Conservation (phyloP, 2,888 invertebrate species). For the Hyppa rectilinea region DNA sequence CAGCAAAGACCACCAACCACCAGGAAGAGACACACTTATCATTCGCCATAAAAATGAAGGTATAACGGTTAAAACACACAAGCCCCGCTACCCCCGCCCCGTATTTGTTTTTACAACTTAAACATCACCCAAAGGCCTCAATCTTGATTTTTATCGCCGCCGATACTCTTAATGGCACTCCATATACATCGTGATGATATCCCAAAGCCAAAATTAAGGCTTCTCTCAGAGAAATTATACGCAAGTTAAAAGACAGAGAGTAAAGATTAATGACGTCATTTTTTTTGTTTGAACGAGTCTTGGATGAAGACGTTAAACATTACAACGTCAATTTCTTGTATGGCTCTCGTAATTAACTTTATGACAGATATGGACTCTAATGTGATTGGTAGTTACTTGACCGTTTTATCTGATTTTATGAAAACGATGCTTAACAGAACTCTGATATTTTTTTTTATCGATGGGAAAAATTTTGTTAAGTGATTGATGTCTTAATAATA, state of each 20-base stretch:
- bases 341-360: constrained; percentile 75
- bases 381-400: constrained; percentile 72
- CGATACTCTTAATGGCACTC: constrained; percentile 79
- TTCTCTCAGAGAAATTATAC: constrained; percentile 71
- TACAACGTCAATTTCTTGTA: constrained; percentile 71
- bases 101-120: constrained; percentile 77
- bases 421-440: constrained; percentile 72
- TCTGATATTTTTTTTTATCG: constrained; percentile 59
- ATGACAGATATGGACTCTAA: constrained; percentile 77
- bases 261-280: constrained; percentile 62
- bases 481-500: constrained; percentile 73
- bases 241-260: constrained; percentile 65
- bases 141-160: constrained; percentile 79
- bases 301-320: constrained; percentile 83
- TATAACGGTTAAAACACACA: constrained; percentile 53
- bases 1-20: constrained; percentile 58
- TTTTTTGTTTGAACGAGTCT: constrained; percentile 78
- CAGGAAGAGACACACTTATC: constrained; percentile 50
- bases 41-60: constrained; percentile 62
- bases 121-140: constrained; percentile 71
- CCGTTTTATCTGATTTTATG: constrained; percentile 70
- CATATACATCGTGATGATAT: constrained; percentile 77
- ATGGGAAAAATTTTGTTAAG: constrained; percentile 43
- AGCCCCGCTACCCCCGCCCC: constrained; percentile 68
- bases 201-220: constrained; percentile 63